These are phyloP conservation scores for Acromyrmex charruanus DNA, from an alignment of 1,140 invertebrate genomes.

Conservation along the genomic window DNA sequence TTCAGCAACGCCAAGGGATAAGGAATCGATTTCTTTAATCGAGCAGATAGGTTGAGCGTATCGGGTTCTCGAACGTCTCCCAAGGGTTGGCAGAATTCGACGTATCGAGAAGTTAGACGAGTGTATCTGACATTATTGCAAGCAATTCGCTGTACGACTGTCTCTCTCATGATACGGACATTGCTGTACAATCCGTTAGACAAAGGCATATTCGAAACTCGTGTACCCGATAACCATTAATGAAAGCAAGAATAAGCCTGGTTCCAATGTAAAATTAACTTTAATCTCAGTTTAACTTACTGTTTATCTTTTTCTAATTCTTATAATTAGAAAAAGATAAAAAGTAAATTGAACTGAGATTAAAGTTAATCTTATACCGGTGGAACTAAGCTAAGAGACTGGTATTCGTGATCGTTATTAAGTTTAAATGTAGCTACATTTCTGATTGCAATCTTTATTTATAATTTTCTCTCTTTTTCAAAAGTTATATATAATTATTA, in stretches of 20 bases:
- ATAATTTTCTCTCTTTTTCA: not conserved
- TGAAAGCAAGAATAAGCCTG: slow-evolving; percentile 5
- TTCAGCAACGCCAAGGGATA: slow-evolving; percentile 57
- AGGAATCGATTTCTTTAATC: slow-evolving; percentile 73
- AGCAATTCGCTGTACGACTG: slow-evolving; percentile 68
- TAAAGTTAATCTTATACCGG: no score
- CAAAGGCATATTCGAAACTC: slow-evolving; percentile 37
- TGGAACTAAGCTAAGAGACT: no score
- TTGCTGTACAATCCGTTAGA: slow-evolving; percentile 60
- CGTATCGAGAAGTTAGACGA: slow-evolving; percentile 73
- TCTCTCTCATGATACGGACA: slow-evolving; percentile 45
- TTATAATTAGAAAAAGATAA: no score
- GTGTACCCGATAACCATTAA: slow-evolving; percentile 15
- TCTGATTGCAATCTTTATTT: not conserved
- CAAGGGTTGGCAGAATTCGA: slow-evolving; percentile 65
- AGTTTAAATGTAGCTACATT: not conserved
- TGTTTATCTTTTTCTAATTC: no score
- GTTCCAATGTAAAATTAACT: no score
- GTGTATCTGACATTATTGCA: slow-evolving; percentile 77
- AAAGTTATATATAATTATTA: not conserved
- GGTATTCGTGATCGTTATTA: not conserved
- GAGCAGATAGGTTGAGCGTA: slow-evolving; percentile 71
- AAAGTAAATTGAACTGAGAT: no score
- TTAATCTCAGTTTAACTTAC: no score
- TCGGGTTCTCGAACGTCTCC: slow-evolving; percentile 65